phyloP scores from a whole-genome alignment of 2,113 vertebrate genomes.

The Malurus cyaneus region DNA sequence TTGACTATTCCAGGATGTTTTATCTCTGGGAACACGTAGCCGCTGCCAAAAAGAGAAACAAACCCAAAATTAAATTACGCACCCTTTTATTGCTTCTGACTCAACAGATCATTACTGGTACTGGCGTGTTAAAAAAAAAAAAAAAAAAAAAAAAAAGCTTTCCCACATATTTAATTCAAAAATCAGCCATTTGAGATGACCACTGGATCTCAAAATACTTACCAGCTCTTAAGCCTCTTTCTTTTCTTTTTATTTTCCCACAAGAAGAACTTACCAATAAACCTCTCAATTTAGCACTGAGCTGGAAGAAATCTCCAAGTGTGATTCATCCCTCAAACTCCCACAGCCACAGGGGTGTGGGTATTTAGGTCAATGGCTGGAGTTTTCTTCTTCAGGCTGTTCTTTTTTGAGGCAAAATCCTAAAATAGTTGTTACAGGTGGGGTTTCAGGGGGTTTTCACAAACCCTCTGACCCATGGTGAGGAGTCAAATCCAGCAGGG shows the following conservation, averaged over 20 bases:
- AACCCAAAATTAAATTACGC: neutral
- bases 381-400: neutral
- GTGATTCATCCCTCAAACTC: neutral
- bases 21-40: neutral
- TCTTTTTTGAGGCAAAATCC: neutral
- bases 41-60: neutral
- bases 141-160: neutral
- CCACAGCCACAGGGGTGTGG: neutral
- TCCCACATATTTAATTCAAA: neutral
- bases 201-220: neutral
- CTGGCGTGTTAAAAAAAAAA: neutral
- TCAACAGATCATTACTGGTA: neutral
- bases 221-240: neutral
- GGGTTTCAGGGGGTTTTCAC: neutral
- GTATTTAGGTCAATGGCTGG: neutral
- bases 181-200: neutral
- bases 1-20: neutral
- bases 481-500: neutral
- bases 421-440: neutral
- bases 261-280: neutral
- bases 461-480: neutral
- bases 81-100: neutral
- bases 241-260: rapidly evolving
- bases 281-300: neutral
- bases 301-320: neutral